phyloP scores from a whole-genome alignment of 2,888 invertebrate species.

The Caenorhabditis zanzibari region DNA sequence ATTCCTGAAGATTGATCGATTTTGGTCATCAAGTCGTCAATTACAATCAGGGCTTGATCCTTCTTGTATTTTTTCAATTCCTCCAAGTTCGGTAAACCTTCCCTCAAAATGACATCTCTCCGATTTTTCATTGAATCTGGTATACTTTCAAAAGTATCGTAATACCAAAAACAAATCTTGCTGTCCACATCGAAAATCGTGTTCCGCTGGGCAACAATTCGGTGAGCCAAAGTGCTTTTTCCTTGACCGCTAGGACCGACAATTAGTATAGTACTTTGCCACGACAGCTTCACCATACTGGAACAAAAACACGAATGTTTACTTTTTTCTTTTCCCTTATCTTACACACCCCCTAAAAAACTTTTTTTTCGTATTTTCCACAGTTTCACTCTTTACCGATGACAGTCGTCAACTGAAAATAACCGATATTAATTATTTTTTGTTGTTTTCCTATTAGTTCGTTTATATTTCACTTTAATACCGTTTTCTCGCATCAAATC shows the following conservation, averaged over 20 bases:
- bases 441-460: too few relatives aligned
- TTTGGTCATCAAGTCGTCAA: slow-evolving; percentile 35
- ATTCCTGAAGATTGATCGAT: slow-evolving; percentile 23
- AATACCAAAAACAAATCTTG: slow-evolving; percentile 29
- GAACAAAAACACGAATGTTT: too few relatives aligned
- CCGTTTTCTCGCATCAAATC: too few relatives aligned
- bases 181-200: slow-evolving; percentile 4
- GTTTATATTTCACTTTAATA: too few relatives aligned
- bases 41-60: slow-evolving; percentile 19
- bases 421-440: too few relatives aligned
- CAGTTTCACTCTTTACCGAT: too few relatives aligned
- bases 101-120: slow-evolving; percentile 14
- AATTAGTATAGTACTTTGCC: slow-evolving; percentile 21
- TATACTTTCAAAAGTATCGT: slow-evolving; percentile 31
- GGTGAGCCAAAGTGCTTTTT: slow-evolving; percentile 18
- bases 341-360: too few relatives aligned
- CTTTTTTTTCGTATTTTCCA: too few relatives aligned
- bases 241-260: slow-evolving; percentile 32
- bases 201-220: slow-evolving; percentile 9
- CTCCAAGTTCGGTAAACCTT: slow-evolving; percentile 24
- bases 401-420: too few relatives aligned
- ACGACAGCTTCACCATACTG: neutral
- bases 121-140: slow-evolving; percentile 23
- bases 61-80: slow-evolving; percentile 36
- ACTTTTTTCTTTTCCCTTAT: too few relatives aligned